Evolutionary conservation across 1,140 invertebrate species (phyloP).

Genomic region (Pollicipes pollicipes): DNA sequence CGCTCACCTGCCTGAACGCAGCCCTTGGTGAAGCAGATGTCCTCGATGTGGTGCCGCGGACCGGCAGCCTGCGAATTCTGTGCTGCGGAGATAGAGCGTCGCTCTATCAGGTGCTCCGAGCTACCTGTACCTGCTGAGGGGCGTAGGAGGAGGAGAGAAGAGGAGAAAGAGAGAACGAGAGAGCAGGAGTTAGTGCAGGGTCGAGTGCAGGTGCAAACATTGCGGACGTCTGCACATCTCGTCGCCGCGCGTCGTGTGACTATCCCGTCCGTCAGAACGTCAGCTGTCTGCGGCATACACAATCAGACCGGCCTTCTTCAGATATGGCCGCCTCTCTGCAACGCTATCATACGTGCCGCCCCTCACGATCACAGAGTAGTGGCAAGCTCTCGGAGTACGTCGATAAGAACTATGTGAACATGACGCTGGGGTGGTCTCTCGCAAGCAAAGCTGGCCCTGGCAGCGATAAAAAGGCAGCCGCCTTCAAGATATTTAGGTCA

Average conservation of each 20-base stretch:
- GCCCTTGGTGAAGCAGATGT: constrained; percentile 24
- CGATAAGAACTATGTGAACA: background rate
- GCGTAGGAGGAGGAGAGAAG: background rate
- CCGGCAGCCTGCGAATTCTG: background rate
- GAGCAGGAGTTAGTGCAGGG: background rate
- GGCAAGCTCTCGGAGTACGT: too few species aligned
- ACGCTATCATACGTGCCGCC: too few species aligned
- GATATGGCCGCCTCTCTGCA: too few species aligned
- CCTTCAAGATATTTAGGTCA: too few species aligned
- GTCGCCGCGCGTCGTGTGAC: too few species aligned
- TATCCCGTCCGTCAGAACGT: background rate
- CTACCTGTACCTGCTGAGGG: background rate
- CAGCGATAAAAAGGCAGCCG: too few species aligned
- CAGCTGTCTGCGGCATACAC: background rate
- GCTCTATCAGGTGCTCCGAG: background rate
- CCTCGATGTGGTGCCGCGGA: constrained; percentile 8
- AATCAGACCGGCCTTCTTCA: too few species aligned
- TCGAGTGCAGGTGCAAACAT: background rate
- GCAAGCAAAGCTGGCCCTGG: too few species aligned
- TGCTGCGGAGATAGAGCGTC: background rate
- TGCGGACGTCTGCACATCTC: too few species aligned
- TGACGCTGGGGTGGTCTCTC: too few species aligned
- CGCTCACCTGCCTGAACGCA: constrained; percentile 26
- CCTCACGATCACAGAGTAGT: background rate
- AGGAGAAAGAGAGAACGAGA: background rate